Evolutionary conservation across 1,140 invertebrate genomes (phyloP), one percentile per base, ranked within the genome.

Genomic region (Bombus sylvicola): DNA sequence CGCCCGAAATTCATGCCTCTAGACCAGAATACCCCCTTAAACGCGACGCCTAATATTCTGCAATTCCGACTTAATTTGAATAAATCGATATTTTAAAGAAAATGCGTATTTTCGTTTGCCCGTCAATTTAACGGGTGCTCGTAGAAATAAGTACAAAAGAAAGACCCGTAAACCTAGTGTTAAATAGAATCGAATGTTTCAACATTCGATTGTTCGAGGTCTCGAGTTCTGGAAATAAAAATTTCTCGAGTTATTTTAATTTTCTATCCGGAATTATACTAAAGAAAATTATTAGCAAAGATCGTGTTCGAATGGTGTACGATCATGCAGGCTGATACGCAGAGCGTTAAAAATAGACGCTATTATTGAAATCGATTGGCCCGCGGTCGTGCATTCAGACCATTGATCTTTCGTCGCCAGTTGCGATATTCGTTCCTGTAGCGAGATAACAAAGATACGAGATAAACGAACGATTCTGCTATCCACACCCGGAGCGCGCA

Each of bases 291-390:
- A 62, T 10, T 12, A 31, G 47, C 47, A 22, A 53, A 13, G n/a
- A 66, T 57, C 53, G 57, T 57, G 31, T 47, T 75, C 15, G 31
- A 13, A n/a, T 34, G 13, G 64, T 37, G 43, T 34, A 43, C 25
- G 37, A 69, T 37, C 59, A 1, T 31, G 43, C 31, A 25, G 0
- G 62, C 28, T 18, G 22, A 8, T n/a, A 34, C 59, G 31, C 57
- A 18, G 18, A 25, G 53, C n/a, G 83, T 85, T 85, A 85, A 85
- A 85, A 85, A 85, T 80, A 85, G 76, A 80, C n/a, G 10, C 68
- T 80, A 79, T 85, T 77, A 85, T 85, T 85, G 83, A n/a, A 72
- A 79, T 85, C 77, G 76, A 79, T 85, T 72, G 77, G 83, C 68
- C 68, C 83, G 75, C 66, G 37, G 66, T 64, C 64, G 62, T 71